phyloP scores from a whole-genome alignment of 2,113 vertebrate genomes.

The Rhynchomys soricoides region DNA sequence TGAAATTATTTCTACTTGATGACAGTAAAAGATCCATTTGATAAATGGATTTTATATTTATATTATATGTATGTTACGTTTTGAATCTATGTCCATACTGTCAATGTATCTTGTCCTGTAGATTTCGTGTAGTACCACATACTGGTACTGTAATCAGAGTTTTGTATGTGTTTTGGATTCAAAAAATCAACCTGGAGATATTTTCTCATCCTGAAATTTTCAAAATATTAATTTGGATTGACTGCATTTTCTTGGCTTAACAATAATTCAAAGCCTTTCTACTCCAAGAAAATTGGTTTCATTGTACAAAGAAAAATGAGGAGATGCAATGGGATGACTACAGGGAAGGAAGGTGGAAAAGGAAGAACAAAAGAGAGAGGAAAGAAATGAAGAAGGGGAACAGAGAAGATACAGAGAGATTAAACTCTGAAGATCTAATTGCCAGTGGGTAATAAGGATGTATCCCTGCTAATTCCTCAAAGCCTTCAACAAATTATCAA shows the following conservation, averaged over 20 bases:
- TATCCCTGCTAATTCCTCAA: neutral
- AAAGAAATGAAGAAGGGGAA: neutral
- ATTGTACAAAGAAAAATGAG: neutral
- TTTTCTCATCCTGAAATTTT: neutral
- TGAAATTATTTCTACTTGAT: neutral
- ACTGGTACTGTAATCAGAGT: neutral
- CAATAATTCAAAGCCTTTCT: neutral
- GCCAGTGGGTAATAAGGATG: rapidly evolving
- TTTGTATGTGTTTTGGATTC: neutral
- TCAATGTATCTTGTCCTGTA: neutral
- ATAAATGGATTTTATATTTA: neutral
- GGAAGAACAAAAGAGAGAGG: neutral
- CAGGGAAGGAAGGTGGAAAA: neutral
- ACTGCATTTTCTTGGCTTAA: neutral
- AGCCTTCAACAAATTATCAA: neutral
- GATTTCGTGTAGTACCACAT: neutral
- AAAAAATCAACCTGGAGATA: neutral
- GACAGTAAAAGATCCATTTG: neutral
- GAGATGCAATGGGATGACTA: no score
- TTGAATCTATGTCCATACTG: neutral
- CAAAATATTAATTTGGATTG: neutral
- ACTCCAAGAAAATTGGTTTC: neutral
- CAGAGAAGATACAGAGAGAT: neutral
- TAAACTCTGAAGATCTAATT: neutral
- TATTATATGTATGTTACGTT: neutral